Conservation (phyloP, 2,113 vertebrate species). For the Quiscalus mexicanus region DNA sequence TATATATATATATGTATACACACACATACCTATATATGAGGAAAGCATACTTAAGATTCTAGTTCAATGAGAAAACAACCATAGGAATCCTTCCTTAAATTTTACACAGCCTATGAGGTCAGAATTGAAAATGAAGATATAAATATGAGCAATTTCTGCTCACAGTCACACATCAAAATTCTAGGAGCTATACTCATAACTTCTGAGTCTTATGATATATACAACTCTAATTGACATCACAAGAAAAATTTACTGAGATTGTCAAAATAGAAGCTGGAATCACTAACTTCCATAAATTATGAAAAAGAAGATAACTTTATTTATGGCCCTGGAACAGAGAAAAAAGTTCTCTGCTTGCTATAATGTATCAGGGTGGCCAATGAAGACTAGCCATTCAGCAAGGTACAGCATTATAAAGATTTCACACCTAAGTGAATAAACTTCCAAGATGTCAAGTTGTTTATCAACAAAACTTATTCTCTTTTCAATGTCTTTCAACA, state of each 20-base stretch:
- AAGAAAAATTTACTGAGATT: neutral
- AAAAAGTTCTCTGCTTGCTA: neutral
- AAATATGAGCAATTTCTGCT: neutral
- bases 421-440: neutral
- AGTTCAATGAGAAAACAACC: neutral
- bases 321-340: neutral
- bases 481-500: neutral
- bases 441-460: neutral
- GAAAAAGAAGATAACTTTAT: neutral
- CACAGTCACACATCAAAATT: neutral
- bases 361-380: neutral
- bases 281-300: neutral
- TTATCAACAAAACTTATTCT: neutral
- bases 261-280: neutral
- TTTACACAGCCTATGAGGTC: neutral
- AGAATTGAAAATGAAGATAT: neutral
- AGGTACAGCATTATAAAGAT: neutral
- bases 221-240: neutral
- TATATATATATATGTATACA: no score
- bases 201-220: neutral
- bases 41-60: neutral
- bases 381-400: neutral
- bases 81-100: neutral
- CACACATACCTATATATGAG: neutral
- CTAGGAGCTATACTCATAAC: neutral